A percentile compares a stretch with the other conserved stretches of the same genome.
Conservation (phyloP, 2,113 vertebrate genomes). For the Rana temporaria region DNA sequence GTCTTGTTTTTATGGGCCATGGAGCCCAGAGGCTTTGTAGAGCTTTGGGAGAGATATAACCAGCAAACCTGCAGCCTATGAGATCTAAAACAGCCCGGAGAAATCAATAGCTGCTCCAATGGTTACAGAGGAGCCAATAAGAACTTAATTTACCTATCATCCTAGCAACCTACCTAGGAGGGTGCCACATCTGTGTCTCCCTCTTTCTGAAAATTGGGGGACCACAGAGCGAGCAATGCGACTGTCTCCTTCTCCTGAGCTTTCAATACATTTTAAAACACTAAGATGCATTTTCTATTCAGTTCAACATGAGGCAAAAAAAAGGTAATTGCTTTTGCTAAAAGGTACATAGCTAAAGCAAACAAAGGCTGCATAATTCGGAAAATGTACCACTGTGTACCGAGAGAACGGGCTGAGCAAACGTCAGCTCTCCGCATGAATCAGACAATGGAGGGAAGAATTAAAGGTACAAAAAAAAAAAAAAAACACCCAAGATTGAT, state of each 20-base stretch:
- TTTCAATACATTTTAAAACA: slow-evolving; percentile 20
- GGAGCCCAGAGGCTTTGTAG: too few relatives aligned
- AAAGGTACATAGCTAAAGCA: slow-evolving; percentile 35
- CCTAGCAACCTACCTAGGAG: too few relatives aligned
- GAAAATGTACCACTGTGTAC: slow-evolving; percentile 32
- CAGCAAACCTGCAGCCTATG: too few relatives aligned
- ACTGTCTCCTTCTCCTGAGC: not conserved
- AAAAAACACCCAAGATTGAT: slow-evolving; percentile 15
- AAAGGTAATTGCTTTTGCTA: slow-evolving; percentile 25
- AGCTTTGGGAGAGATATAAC: too few relatives aligned
- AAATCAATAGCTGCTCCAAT: too few relatives aligned
- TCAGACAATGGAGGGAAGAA: not conserved
- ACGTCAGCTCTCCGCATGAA: slow-evolving; percentile 23
- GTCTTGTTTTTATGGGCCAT: too few relatives aligned
- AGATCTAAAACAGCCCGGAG: too few relatives aligned
- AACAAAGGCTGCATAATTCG: slow-evolving; percentile 32
- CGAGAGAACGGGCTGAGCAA: slow-evolving; percentile 16
- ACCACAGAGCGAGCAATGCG: not conserved
- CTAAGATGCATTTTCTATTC: slow-evolving; percentile 9
- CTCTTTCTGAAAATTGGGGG: too few relatives aligned
- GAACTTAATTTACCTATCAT: too few relatives aligned
- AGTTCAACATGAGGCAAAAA: not conserved
- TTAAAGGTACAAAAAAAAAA: slow-evolving; percentile 42
- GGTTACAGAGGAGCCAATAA: too few relatives aligned
- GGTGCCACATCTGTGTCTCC: too few relatives aligned